A percentile compares a stretch with the other conserved stretches of the same genome.
phyloP scores from a whole-genome alignment of 37 sponge, comb jelly and placozoan genomes.

The Halichondria panicea region DNA sequence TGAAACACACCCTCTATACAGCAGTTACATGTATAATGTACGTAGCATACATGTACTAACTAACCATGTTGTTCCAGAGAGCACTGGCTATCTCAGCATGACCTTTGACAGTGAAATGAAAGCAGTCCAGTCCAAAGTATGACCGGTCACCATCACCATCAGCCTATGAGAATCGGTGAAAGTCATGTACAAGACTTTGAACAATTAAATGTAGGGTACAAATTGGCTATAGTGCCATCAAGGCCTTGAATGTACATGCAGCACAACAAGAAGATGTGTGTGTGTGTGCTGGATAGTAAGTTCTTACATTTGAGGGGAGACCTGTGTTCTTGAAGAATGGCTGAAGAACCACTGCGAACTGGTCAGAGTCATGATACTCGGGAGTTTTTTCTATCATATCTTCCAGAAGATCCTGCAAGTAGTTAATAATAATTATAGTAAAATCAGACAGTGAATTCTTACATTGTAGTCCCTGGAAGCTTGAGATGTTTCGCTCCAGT shows the following conservation, averaged over 20 bases:
- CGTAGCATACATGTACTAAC: not conserved
- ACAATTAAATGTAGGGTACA: not conserved
- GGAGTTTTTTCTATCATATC: conserved; percentile 13
- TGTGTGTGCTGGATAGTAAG: not conserved
- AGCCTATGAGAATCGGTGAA: not conserved
- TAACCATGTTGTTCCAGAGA: conserved; percentile 81
- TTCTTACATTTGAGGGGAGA: conserved; percentile 18
- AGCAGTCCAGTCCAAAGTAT: conserved; percentile 78
- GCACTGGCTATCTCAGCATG: conserved; percentile 34
- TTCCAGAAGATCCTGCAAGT: no score
- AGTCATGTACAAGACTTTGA: not conserved
- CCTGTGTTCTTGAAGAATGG: conserved; percentile 42
- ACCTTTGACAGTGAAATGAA: conserved; percentile 65
- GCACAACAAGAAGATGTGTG: not conserved
- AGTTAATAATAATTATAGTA: no score
- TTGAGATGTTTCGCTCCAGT: no score
- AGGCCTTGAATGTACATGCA: not conserved
- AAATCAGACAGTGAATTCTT: no score
- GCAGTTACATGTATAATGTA: not conserved
- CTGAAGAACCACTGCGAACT: conserved; percentile 71
- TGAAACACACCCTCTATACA: not conserved
- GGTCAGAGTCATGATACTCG: conserved; percentile 37
- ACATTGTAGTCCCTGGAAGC: no score
- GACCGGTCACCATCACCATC: conserved; percentile 30
- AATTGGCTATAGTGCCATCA: not conserved